Conservation (phyloP, 2,113 vertebrate species). For the Zosterops hypoxanthus region DNA sequence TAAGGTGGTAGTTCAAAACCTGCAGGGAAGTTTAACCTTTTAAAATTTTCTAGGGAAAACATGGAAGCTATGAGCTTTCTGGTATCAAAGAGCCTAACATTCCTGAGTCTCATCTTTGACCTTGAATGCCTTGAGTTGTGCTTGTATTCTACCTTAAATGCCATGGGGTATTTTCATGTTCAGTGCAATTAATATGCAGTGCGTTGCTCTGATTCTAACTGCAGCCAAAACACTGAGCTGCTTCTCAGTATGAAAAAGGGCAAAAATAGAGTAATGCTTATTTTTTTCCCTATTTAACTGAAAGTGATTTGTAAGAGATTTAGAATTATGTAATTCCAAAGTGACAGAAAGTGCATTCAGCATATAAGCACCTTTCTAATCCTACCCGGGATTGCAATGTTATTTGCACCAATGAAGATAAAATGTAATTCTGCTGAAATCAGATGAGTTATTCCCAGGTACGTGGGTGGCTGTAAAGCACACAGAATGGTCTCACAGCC, state of each 20-base stretch:
- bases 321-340: not conserved
- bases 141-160: not conserved
- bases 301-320: constrained; percentile 1
- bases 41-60: not conserved
- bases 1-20: not conserved
- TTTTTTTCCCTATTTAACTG: not conserved
- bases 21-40: not conserved
- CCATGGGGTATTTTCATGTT: not conserved
- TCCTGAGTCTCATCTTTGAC: not conserved
- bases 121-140: not conserved
- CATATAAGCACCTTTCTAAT: not conserved
- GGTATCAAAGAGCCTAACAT: not conserved
- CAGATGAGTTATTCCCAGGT: not conserved
- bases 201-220: not conserved
- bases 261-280: not conserved
- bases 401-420: not conserved
- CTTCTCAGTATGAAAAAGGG: not conserved
- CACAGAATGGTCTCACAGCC: not conserved
- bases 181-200: not conserved
- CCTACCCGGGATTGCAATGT: not conserved
- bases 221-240: not conserved
- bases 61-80: not conserved
- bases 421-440: not conserved
- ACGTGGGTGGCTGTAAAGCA: not conserved
- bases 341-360: not conserved